Conservation (phyloP, 2,113 vertebrate species). For the Seriola dumerili region DNA sequence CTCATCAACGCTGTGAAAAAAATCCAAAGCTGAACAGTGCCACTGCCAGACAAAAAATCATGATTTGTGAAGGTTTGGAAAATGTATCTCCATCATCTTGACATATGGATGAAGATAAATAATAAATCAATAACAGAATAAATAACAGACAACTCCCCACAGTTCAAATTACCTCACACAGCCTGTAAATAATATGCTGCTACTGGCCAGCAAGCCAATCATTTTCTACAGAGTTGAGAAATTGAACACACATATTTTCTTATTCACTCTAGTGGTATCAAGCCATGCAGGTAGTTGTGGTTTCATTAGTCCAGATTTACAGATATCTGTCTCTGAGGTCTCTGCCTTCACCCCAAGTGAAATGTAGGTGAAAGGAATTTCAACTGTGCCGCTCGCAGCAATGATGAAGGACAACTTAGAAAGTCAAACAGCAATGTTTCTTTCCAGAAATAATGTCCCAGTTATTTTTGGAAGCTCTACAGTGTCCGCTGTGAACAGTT, state of each 20-base stretch:
- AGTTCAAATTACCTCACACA: not conserved
- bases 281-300: not conserved
- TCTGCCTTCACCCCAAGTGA: not conserved
- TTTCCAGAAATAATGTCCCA: not conserved
- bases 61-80: constrained; percentile 1
- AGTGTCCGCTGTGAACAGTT: not conserved
- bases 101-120: not conserved
- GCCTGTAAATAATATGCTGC: not conserved
- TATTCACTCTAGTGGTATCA: not conserved
- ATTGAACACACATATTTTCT: not conserved
- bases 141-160: not conserved
- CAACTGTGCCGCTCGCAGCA: not conserved
- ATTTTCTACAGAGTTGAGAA: not conserved
- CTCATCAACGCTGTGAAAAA: not conserved
- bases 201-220: not conserved
- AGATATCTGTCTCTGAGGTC: not conserved
- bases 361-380: not conserved
- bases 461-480: not conserved
- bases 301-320: not conserved
- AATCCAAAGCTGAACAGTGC: not conserved
- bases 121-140: not conserved
- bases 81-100: not conserved
- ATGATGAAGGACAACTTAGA: no score
- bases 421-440: no score
- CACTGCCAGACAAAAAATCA: not conserved